Percentiles rank a stretch among this genome's conserved stretches.
These are phyloP conservation scores for Drosophila sp. DNA, from an alignment of 1,140 invertebrate genomes.

Conservation along the genomic window DNA sequence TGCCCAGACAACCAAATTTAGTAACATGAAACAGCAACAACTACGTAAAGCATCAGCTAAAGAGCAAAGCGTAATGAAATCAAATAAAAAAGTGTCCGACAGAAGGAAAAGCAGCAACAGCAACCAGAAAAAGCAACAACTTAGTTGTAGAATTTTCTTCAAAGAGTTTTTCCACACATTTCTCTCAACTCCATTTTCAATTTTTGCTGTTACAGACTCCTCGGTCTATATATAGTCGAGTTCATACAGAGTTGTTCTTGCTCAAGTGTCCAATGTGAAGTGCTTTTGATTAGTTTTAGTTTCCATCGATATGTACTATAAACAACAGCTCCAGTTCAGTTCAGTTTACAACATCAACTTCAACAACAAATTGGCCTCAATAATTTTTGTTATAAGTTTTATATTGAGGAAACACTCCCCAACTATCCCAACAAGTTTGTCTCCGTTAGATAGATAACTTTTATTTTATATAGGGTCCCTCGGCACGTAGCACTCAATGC, in stretches of 20 bases:
- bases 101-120: constrained; percentile 20
- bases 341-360: constrained; percentile 17
- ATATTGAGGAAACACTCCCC: constrained; percentile 27
- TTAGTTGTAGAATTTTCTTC: constrained; percentile 61
- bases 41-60: constrained; percentile 23
- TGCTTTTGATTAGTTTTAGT: constrained; percentile 68
- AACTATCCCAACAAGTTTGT: constrained; percentile 25
- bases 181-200: constrained; percentile 60
- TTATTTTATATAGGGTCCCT: constrained; percentile 20
- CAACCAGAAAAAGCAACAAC: constrained; percentile 14
- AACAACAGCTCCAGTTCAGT: constrained; percentile 14
- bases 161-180: constrained; percentile 67
- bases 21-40: constrained; percentile 59
- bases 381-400: constrained; percentile 26
- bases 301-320: constrained; percentile 9
- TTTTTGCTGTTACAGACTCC: constrained; percentile 19
- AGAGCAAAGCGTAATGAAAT: constrained; percentile 72
- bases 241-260: constrained; percentile 28
- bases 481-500: constrained; percentile 27
- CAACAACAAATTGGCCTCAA: constrained; percentile 58
- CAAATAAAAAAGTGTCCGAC: constrained; percentile 69
- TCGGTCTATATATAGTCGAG: constrained; percentile 67
- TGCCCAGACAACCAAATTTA: constrained; percentile 82
- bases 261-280: constrained; percentile 69
- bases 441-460: constrained; percentile 29